Base-by-base conservation (phyloP, 2,888 invertebrate species). In the Argynnis bischoffii region DNA sequence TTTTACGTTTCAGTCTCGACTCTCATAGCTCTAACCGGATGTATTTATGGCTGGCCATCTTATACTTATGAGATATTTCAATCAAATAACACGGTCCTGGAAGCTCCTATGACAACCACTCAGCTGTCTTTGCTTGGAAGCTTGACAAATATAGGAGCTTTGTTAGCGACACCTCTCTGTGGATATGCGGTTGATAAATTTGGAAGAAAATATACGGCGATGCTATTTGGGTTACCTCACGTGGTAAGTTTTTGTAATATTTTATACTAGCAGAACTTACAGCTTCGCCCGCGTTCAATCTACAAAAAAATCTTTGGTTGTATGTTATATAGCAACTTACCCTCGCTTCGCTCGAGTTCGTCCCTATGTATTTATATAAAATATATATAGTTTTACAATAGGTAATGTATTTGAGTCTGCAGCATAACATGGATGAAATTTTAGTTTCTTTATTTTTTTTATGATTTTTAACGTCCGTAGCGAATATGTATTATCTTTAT, bases 1-100 rank as follows among this genome's bases (percentile, higher is more conserved):
- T 41, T 13, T 31, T 6, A 8, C 48, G 14, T 64, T 64, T 50
- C 55, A 64, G 64, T 64, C 21, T 55, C 64, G 15, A 64, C 56
- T 64, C 76, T 89, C 64, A 84, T 85, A 14, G 75, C 79, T 13
- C 80, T 89, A 14, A 88, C 90, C 0, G 92, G 92, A 0, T 85
- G 88, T 57, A 74, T 90, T 3, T 80, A 81, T 68, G 86, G 90
- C 0, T 92, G 92, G 92, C 91, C 92, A 0, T 92, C 92, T 0
- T 88, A 84, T 69, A 90, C 89, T 0, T 76, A 85, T n/a, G 82
- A 79, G 2, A 80, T 82, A 59, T 91, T 91, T 70, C 73, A 68
- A 5, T 88, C 91, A 1, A 91, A 92, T 66, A 77, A 77, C 8
- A 91, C 92, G 0, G 81, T 88, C 0, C 77, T 92, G 14, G 78